Percentiles rank a stretch among this genome's conserved stretches.
phyloP scores from a whole-genome alignment of 2,797 vertebrate genomes.

The Liasis olivaceus region DNA sequence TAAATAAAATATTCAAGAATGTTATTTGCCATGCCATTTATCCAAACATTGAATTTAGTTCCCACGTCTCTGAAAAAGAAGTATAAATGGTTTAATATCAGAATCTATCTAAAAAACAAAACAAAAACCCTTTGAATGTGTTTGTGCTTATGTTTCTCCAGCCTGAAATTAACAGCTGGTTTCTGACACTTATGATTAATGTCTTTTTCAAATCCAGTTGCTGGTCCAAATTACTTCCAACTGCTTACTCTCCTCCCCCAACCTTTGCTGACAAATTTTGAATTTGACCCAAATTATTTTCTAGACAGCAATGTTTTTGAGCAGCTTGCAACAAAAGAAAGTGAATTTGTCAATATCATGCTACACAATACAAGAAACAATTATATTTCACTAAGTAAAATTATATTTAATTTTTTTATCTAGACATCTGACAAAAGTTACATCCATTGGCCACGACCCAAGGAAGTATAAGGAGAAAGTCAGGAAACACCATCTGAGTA shows the following conservation, averaged over 20 bases:
- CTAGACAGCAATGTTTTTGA: not conserved
- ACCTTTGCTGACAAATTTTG: not conserved
- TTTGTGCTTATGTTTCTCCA: constrained; percentile 11
- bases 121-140: not conserved
- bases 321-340: not conserved
- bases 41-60: fast-evolving
- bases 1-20: not conserved
- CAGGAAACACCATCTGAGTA: not conserved
- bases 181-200: not conserved
- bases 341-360: not conserved
- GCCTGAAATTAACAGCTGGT: constrained; percentile 33
- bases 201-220: constrained; percentile 31
- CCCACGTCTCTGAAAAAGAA: not conserved
- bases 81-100: not conserved
- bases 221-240: constrained; percentile 10
- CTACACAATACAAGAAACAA: not conserved
- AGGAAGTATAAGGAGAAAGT: not conserved
- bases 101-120: not conserved
- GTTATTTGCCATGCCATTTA: not conserved
- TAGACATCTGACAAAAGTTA: not conserved
- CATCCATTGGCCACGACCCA: not conserved
- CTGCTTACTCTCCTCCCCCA: not conserved
- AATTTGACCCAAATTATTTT: constrained; percentile 1
- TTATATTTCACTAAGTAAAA: not conserved
- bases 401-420: not conserved